phyloP scores from a whole-genome alignment of 1,140 invertebrate species.

The Aphis gossypii region DNA sequence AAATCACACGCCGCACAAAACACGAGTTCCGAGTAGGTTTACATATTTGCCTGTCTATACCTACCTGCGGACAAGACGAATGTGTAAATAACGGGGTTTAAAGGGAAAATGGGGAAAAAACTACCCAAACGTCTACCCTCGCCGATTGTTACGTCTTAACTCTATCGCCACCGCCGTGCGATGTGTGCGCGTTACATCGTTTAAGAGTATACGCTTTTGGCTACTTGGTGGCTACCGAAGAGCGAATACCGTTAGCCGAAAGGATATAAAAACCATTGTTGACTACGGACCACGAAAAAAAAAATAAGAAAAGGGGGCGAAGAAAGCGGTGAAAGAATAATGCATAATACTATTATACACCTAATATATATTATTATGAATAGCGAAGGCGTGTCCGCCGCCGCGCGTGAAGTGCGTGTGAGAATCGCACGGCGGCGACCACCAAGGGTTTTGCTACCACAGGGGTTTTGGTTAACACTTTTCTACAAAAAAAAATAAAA shows the following conservation, averaged over 20 bases:
- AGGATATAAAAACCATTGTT: constrained; percentile 18
- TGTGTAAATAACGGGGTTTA: constrained; percentile 61
- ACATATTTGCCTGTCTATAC: neutral
- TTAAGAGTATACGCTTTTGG: neutral
- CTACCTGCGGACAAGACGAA: neutral
- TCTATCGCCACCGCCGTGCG: constrained; percentile 2
- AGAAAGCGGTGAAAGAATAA: neutral
- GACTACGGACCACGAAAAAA: neutral
- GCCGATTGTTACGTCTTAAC: constrained; percentile 36
- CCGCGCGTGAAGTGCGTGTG: constrained; percentile 38
- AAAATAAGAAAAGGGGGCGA: neutral
- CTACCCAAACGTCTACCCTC: neutral
- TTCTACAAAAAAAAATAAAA: constrained; percentile 34
- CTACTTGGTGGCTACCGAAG: constrained; percentile 40
- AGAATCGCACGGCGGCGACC: constrained; percentile 46
- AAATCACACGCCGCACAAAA: neutral
- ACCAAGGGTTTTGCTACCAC: constrained; percentile 44
- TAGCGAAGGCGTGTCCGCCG: constrained; percentile 18
- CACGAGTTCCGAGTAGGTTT: neutral
- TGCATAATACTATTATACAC: neutral
- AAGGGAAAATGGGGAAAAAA: constrained; percentile 61
- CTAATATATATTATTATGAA: neutral
- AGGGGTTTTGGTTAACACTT: constrained; percentile 52
- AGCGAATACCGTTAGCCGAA: constrained; percentile 46
- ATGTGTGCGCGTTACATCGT: neutral